Base-by-base conservation (phyloP, 2,888 invertebrate genomes). In the Eulithis testata region DNA sequence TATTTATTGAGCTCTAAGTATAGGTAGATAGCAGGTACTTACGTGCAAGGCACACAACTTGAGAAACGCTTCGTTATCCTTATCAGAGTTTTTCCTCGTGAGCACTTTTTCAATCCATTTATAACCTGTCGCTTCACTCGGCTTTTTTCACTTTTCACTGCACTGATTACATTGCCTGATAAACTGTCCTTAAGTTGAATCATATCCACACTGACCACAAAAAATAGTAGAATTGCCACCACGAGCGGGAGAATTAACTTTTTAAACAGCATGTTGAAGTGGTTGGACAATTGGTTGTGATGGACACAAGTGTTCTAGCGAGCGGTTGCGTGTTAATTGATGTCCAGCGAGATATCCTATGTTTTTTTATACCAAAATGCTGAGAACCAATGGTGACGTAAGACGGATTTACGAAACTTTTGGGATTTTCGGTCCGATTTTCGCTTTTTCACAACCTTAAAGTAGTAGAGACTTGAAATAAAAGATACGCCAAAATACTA, bases 31-130 rank as follows among this genome's bases (percentile, higher is more conserved):
- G 1, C 9, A 40, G 27, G 21, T 53, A 62, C 61, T 56, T 43
- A 62, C 61, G 55, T 36, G 61, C 61, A 61, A 49, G 49, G 12
- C 31, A 40, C 9, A 12, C 61, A 61, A 31, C n/a, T 40, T 3
- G 37, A 12, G 8, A 37, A n/a, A 3, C 4, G 4, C 4, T 21
- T 49, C 9, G 14, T 21, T 9, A 49, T 49, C 3, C 6, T 11
- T 0, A 61, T 27, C 47, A 37, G 12, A 5, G 11, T 31, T 31
- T 47, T 40, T 31, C 54, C 61, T 11, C 4, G 2, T 3, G 61
- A 49, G 7, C 61, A 61, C 0, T 36, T 50, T 1, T n/a, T 14
- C 9, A 21, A 4, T 9, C 9, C 11, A 11, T 27, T n/a, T 12
- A 61, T 31, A 4, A 49, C 11, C 12, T 3, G 1, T 11, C 54